Percentiles rank a stretch among this genome's conserved stretches.
These are phyloP conservation scores for Spilogale gracilis DNA, from an alignment of 2,113 vertebrate genomes.

Conservation along the genomic window DNA sequence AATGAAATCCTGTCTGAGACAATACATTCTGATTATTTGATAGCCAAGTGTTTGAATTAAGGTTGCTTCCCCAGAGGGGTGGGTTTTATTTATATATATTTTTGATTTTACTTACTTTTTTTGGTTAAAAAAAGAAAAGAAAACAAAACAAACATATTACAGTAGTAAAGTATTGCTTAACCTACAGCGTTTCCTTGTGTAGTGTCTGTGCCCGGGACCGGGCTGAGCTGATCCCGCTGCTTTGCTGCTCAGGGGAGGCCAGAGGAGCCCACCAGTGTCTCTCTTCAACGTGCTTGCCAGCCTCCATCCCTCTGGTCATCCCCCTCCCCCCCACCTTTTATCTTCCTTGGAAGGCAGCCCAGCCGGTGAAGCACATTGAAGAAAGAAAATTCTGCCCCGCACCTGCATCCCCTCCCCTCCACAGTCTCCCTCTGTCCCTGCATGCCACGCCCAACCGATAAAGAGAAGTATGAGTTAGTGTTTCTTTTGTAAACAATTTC, in stretches of 20 bases:
- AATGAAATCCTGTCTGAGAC: constrained; percentile 83
- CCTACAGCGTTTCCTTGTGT: constrained; percentile 85
- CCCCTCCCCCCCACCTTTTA: constrained; percentile 40
- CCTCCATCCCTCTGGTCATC: constrained; percentile 62
- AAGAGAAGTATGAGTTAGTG: constrained; percentile 90
- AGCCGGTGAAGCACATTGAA: constrained; percentile 78
- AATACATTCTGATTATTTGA: constrained; percentile 84
- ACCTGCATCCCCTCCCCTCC: not conserved
- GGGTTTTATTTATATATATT: constrained; percentile 42
- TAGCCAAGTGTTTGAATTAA: constrained; percentile 79
- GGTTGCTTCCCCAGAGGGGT: constrained; percentile 68
- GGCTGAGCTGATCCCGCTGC: constrained; percentile 81
- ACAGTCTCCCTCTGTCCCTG: constrained; percentile 73
- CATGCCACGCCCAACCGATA: constrained; percentile 86
- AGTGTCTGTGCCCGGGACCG: constrained; percentile 83
- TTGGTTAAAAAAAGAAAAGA: constrained; percentile 69
- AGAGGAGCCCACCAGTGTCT: constrained; percentile 76
- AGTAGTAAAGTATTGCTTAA: constrained; percentile 93
- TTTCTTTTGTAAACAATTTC: constrained; percentile 92
- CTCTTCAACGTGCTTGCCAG: constrained; percentile 77
- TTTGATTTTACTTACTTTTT: constrained; percentile 63
- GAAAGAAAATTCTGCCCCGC: constrained; percentile 58
- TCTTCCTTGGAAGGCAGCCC: constrained; percentile 69
- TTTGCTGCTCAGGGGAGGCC: constrained; percentile 83
- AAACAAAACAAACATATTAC: constrained; percentile 83